Conservation (phyloP, 2,797 vertebrate genomes). For the Pristis pectinata region DNA sequence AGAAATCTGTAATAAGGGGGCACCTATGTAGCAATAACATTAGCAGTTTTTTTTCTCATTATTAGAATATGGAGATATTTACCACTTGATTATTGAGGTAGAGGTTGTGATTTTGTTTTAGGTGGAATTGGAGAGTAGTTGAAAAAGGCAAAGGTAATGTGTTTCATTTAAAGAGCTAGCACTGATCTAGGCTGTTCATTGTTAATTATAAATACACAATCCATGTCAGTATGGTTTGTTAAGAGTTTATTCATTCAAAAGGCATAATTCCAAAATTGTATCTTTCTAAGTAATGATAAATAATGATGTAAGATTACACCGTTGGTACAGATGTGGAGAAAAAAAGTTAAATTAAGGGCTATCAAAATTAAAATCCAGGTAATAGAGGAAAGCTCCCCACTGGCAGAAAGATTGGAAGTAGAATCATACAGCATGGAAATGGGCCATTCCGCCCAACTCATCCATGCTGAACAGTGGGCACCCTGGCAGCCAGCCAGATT, state of each 20-base stretch:
- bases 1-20: neutral
- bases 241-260: neutral
- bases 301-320: neutral
- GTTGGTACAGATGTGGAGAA: neutral
- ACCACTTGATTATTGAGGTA: neutral
- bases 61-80: neutral
- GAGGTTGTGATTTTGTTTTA: neutral
- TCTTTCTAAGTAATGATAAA: neutral
- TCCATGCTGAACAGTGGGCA: too few species aligned
- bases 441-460: too few species aligned
- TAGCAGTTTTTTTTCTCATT: neutral
- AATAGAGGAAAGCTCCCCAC: too few species aligned
- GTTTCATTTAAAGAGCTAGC: neutral
- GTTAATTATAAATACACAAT: neutral
- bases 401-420: too few species aligned
- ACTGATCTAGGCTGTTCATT: neutral
- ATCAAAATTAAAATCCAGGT: too few species aligned
- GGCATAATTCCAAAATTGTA: neutral
- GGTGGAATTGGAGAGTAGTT: too few species aligned
- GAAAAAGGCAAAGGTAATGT: neutral
- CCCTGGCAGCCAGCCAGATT: too few species aligned
- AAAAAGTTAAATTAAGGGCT: too few species aligned
- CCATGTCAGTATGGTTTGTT: neutral
- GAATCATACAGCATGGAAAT: too few species aligned
- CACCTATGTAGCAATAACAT: neutral